Evolutionary conservation across 1,140 invertebrate genomes (phyloP).

Genomic region (Hylaeus volcanicus): DNA sequence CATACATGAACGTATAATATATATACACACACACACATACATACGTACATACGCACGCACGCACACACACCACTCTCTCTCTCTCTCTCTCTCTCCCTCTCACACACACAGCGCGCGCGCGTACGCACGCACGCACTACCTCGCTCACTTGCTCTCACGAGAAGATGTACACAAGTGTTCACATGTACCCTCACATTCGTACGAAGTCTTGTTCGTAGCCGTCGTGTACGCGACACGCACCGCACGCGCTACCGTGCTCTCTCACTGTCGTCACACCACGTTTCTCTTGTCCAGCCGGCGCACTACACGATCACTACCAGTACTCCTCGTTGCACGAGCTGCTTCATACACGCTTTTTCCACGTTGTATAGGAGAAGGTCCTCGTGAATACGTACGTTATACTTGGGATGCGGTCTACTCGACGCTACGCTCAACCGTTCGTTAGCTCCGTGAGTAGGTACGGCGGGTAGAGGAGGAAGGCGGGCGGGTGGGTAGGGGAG

Average conservation of each 20-base stretch:
- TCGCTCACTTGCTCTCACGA: slow-evolving; percentile 45
- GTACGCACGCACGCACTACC: slow-evolving; percentile 52
- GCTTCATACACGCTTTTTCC: slow-evolving; percentile 54
- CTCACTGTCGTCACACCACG: slow-evolving; percentile 49
- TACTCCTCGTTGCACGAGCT: slow-evolving; percentile 46
- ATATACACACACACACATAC: slow-evolving; percentile 24
- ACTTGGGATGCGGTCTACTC: slow-evolving; percentile 79
- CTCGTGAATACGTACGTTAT: slow-evolving; percentile 71
- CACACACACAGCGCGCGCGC: slow-evolving; percentile 48
- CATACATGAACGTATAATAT: slow-evolving; percentile 20
- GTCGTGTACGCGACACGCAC: slow-evolving; percentile 57
- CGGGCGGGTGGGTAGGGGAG: slow-evolving; percentile 69
- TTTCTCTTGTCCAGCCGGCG: slow-evolving; percentile 50
- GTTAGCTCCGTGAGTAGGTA: slow-evolving; percentile 76
- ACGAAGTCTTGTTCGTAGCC: slow-evolving; percentile 39
- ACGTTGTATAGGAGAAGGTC: slow-evolving; percentile 61
- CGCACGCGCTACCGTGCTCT: slow-evolving; percentile 59
- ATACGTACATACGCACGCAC: slow-evolving; percentile 13
- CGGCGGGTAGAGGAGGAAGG: slow-evolving; percentile 58
- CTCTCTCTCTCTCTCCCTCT: slow-evolving; percentile 25
- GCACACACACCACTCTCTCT: slow-evolving; percentile 22
- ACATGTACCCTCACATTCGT: slow-evolving; percentile 62
- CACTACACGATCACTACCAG: slow-evolving; percentile 48
- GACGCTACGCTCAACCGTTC: slow-evolving; percentile 78
- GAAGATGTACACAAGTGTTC: slow-evolving; percentile 45